A percentile compares a stretch with the other conserved stretches of the same genome.
Conservation (phyloP, 2,888 invertebrate species). For the Danaus chrysippus region DNA sequence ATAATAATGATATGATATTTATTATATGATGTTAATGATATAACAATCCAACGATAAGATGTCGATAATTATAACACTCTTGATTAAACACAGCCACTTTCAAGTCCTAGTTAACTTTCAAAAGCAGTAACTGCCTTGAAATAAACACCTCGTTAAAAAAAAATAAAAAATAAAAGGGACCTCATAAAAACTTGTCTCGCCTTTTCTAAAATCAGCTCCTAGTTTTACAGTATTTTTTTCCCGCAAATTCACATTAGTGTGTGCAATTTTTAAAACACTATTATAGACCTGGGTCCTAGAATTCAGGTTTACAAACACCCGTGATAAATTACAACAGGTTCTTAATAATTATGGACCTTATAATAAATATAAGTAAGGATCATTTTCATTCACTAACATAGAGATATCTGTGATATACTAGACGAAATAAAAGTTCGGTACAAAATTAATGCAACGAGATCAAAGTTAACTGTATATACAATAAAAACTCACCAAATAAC, state of each 20-base stretch:
- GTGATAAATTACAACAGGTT: neutral
- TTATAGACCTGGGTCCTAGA: neutral
- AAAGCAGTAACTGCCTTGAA: conserved; percentile 3
- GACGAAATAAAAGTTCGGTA: conserved; percentile 3
- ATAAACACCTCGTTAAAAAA: neutral
- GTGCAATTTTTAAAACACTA: conserved; percentile 14
- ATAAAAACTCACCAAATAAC: conserved; percentile 44
- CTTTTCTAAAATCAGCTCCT: conserved; percentile 38
- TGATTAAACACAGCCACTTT: neutral
- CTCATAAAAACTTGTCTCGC: conserved; percentile 32
- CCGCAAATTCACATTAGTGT: conserved; percentile 24
- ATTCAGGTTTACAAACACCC: neutral
- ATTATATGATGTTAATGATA: too few relatives aligned
- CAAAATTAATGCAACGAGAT: conserved; percentile 7
- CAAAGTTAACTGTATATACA: conserved; percentile 20
- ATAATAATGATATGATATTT: too few relatives aligned
- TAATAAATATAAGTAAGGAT: too few relatives aligned
- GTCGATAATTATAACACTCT: neutral
- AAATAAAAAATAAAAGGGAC: neutral
- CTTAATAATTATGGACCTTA: neutral
- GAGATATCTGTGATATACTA: neutral
- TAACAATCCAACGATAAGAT: neutral
- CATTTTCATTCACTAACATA: too few relatives aligned
- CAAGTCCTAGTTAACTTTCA: conserved; percentile 3
- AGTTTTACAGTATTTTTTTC: conserved; percentile 18